phyloP scores from a whole-genome alignment of 2,888 invertebrate genomes.

The Lasioglossum oenotherae region DNA sequence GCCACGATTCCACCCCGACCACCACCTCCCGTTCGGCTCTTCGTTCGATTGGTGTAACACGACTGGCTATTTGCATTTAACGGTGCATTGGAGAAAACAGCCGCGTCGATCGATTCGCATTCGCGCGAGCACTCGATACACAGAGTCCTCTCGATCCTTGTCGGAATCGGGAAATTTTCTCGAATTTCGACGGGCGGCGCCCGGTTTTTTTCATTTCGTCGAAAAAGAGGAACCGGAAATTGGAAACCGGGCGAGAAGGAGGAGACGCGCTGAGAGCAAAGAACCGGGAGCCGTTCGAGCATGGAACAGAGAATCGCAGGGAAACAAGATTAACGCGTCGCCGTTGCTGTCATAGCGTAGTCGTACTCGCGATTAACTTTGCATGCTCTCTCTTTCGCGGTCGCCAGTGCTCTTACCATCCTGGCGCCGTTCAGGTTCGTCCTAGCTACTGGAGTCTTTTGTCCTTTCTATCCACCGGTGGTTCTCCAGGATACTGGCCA shows the following conservation, averaged over 20 bases:
- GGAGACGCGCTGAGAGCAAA: background rate
- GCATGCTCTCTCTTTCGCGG: conserved; percentile 39
- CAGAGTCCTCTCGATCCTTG: background rate
- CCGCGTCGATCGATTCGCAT: conserved; percentile 5
- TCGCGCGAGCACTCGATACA: background rate
- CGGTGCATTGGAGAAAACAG: conserved; percentile 9
- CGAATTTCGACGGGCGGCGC: background rate
- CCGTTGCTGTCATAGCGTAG: conserved; percentile 22
- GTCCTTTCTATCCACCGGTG: background rate
- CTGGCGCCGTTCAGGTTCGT: too few relatives aligned
- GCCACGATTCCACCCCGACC: background rate
- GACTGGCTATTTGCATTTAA: conserved; percentile 28
- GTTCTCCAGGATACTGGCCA: background rate
- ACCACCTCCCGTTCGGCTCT: background rate
- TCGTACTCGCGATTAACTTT: conserved; percentile 53
- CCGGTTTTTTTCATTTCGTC: background rate
- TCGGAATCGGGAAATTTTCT: background rate
- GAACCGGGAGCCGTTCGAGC: background rate
- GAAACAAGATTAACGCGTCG: conserved; percentile 65
- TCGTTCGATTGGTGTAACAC: conserved; percentile 10
- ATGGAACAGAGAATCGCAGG: background rate
- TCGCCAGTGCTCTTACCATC: conserved; percentile 56
- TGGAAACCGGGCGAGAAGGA: conserved; percentile 2
- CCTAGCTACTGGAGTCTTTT: background rate
- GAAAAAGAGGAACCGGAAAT: background rate